phyloP scores from a whole-genome alignment of 2,888 invertebrate genomes.

The Pyrochroa serraticornis region DNA sequence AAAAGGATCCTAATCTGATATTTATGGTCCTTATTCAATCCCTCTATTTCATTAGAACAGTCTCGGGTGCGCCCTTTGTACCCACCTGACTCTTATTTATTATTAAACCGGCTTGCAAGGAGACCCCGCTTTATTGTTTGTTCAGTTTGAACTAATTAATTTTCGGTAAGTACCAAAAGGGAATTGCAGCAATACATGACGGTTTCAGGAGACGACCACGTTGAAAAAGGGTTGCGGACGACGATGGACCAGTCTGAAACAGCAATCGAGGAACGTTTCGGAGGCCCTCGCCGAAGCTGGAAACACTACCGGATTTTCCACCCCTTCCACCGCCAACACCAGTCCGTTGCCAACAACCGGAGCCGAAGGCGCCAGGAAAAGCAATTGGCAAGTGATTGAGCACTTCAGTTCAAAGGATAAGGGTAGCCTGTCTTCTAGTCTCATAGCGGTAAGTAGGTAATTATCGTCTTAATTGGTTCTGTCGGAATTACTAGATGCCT shows the following conservation, averaged over 20 bases:
- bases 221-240: slow-evolving; percentile 53
- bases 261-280: slow-evolving; percentile 55
- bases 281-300: slow-evolving; percentile 47
- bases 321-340: slow-evolving; percentile 47
- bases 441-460: slow-evolving; percentile 64
- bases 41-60: too few relatives aligned
- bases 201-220: slow-evolving; percentile 49
- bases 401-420: slow-evolving; percentile 72
- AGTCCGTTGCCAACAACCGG: slow-evolving; percentile 44
- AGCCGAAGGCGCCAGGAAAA: slow-evolving; percentile 71
- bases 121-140: too few relatives aligned
- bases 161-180: background rate
- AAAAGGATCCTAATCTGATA: too few relatives aligned
- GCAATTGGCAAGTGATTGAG: slow-evolving; percentile 91
- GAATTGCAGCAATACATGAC: slow-evolving; percentile 18
- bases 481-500: too few relatives aligned
- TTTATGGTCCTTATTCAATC: too few relatives aligned
- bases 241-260: slow-evolving; percentile 62
- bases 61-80: too few relatives aligned
- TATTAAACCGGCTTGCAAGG: background rate
- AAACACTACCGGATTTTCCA: slow-evolving; percentile 43
- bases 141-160: too few relatives aligned
- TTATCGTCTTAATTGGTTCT: background rate
- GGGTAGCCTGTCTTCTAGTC: slow-evolving; percentile 67
- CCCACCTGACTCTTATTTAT: background rate